Base-by-base conservation (phyloP, 2,797 vertebrate genomes). In the Peromyscus eremicus region DNA sequence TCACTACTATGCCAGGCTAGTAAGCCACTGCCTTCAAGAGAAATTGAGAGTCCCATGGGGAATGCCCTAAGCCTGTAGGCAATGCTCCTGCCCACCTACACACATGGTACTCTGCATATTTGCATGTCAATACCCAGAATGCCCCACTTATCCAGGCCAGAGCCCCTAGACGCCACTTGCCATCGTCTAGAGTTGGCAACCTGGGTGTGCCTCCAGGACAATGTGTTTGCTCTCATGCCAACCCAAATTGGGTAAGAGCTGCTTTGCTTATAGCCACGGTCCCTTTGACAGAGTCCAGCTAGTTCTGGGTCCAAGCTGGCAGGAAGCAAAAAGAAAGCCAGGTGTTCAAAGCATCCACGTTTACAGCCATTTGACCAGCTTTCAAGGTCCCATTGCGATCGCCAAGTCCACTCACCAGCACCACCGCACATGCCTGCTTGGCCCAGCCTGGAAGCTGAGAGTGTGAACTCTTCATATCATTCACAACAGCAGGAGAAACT, bases 111-210 rank as follows among this genome's bases (percentile, higher is more conserved):
- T 86, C 91, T 62, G 14, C 3, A 79, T 82, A 92, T 96, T 94
- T 97, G 86, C 89, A 97, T 88, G 62, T 97, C 96, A 94, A 95
- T 95, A 71, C 94, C 92, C 89, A 96, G 76, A 96, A 95, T 94
- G 82, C 90, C 57, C 82, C 76, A 70, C 90, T 64, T 73, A 77
- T 75, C 94, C 75, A 89, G 0, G 25, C 88, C 93, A 96, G 90
- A 86, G 40, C 37, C 92, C 52, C 43, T 76, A 49, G 88, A n/a
- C 27, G 16, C 85, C 5, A 46, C 9, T 92, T 84, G 92, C 85
- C 96, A 96, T 83, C 0, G 0, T 96, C 91, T 87, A 79, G 49
- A 87, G 76, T 34, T 98, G 97, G 96, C 96, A 97, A 89, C 85
- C 27, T 17, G 89, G 70, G 76, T 77, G 37, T 84, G 87, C 73